phyloP scores from a whole-genome alignment of 2,888 invertebrate genomes.

The Torymus aiolomorphi region DNA sequence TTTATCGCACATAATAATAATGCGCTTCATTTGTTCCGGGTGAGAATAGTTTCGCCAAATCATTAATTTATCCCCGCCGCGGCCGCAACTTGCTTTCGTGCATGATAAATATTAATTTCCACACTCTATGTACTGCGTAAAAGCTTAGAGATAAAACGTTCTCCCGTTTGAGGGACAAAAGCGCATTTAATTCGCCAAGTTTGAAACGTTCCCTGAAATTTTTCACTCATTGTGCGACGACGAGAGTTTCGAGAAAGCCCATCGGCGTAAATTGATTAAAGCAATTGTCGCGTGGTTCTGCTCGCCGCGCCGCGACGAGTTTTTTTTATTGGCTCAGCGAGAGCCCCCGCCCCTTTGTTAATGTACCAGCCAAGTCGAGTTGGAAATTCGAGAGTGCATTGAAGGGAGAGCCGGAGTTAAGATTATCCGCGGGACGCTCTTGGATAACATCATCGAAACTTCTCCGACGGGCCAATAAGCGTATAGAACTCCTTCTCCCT shows the following conservation, averaged over 20 bases:
- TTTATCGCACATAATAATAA: not conserved
- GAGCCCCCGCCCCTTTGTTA: constrained; percentile 1
- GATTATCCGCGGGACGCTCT: constrained; percentile 25
- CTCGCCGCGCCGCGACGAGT: not conserved
- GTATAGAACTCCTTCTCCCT: not conserved
- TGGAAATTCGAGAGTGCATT: not conserved
- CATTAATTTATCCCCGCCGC: too few relatives aligned
- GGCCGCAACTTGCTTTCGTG: too few relatives aligned
- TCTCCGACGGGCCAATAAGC: constrained; percentile 22
- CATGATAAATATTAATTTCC: too few relatives aligned
- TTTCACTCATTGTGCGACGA: too few relatives aligned
- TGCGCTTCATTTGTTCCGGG: not conserved
- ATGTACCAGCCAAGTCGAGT: not conserved
- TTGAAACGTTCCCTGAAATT: too few relatives aligned
- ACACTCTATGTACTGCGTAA: too few relatives aligned
- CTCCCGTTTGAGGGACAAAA: too few relatives aligned
- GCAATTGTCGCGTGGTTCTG: constrained; percentile 25
- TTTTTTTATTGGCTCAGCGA: constrained; percentile 18
- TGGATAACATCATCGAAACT: constrained; percentile 47
- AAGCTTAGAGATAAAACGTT: too few relatives aligned
- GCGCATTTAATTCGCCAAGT: too few relatives aligned
- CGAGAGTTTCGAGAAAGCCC: too few relatives aligned
- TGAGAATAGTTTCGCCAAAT: not conserved
- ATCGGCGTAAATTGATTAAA: constrained; percentile 31
- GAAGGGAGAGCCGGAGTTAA: not conserved